Evolutionary conservation across 2,113 vertebrate genomes (phyloP).

Genomic region (Vulpes vulpes): DNA sequence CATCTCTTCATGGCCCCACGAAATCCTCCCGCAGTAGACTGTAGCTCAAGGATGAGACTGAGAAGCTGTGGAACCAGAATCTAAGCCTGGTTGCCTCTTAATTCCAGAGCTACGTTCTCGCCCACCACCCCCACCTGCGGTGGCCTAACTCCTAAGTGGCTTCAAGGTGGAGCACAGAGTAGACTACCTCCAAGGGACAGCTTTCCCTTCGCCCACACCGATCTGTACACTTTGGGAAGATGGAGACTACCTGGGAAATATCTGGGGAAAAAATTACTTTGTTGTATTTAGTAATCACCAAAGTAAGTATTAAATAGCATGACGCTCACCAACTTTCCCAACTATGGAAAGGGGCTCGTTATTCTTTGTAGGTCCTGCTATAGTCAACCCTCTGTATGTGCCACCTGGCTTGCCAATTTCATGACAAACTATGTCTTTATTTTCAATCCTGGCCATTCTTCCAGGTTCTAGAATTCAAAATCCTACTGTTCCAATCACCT

Average conservation of each 20-base stretch:
- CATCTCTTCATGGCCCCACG: background rate
- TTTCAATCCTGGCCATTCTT: background rate
- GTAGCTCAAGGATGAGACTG: background rate
- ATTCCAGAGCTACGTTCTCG: background rate
- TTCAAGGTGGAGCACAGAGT: rapidly evolving
- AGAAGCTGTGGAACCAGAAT: background rate
- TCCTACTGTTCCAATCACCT: rapidly evolving
- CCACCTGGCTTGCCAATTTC: background rate
- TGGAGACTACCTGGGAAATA: background rate
- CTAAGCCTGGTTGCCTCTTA: no score
- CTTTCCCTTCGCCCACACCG: rapidly evolving
- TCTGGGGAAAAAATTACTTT: background rate
- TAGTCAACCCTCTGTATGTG: rapidly evolving
- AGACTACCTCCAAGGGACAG: background rate
- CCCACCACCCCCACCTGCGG: background rate
- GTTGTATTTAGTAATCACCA: background rate
- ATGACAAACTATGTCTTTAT: background rate
- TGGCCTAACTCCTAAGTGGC: background rate
- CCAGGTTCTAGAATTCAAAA: background rate
- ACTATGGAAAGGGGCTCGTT: background rate
- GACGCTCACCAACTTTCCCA: background rate
- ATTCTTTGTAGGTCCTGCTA: rapidly evolving
- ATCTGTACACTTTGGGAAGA: background rate
- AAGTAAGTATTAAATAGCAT: rapidly evolving
- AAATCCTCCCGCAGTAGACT: background rate